Evolutionary conservation across 2,113 vertebrate species (phyloP).

Genomic region (Peromyscus californicus): DNA sequence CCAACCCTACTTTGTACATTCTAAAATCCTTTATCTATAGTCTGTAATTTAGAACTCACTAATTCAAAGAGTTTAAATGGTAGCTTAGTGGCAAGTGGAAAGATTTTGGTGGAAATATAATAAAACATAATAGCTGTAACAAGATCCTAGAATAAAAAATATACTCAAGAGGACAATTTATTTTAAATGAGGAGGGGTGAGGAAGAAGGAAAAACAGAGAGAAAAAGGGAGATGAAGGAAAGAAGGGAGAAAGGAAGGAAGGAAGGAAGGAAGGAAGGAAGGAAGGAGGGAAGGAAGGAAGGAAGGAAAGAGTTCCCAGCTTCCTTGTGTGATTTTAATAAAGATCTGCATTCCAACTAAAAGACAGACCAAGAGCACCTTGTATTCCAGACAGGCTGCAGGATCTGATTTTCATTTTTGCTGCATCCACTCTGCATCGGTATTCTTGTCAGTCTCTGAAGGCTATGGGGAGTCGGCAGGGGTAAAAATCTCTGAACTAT

Average conservation of each 20-base stretch:
- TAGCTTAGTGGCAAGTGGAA: background rate
- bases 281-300: background rate
- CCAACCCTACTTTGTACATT: too few relatives aligned
- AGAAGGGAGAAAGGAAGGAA: background rate
- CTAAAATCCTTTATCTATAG: background rate
- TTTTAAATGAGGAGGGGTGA: background rate
- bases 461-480: background rate
- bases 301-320: background rate
- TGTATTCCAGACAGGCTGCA: background rate
- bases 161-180: background rate
- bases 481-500: constrained; percentile 27
- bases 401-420: background rate
- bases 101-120: background rate
- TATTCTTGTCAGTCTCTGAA: constrained; percentile 46
- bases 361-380: background rate
- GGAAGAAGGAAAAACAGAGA: background rate
- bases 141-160: background rate
- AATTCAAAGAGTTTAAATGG: background rate
- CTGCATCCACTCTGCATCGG: background rate
- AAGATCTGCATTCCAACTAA: constrained; percentile 13
- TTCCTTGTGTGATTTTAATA: background rate
- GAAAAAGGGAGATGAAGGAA: too few relatives aligned
- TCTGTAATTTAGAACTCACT: background rate
- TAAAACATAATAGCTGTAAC: background rate
- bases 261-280: background rate